A percentile compares a stretch with the other conserved stretches of the same genome.
These are phyloP conservation scores for Troilus luridus DNA, from an alignment of 2,888 invertebrate species.

Conservation along the genomic window DNA sequence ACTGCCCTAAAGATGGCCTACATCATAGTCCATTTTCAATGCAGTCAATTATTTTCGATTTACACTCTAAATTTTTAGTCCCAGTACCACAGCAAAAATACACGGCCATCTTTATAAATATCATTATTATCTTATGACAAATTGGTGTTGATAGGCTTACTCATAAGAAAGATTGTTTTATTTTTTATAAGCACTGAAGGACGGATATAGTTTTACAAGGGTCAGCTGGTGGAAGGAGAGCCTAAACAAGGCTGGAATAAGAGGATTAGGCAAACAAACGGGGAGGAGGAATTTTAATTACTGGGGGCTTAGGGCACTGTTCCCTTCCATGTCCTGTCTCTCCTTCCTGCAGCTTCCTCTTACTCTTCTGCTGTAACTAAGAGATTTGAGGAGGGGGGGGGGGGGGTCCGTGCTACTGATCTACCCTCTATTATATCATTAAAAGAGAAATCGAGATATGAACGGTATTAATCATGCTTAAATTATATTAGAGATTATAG, in stretches of 20 bases:
- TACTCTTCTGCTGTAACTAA: not conserved
- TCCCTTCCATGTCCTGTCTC: not conserved
- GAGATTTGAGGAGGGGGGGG: not conserved
- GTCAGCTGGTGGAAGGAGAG: not conserved
- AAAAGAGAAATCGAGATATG: too few relatives aligned
- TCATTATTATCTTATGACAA: not conserved
- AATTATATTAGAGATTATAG: too few relatives aligned
- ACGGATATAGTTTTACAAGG: not conserved
- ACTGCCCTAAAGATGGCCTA: too few relatives aligned
- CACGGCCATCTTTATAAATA: not conserved
- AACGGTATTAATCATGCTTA: too few relatives aligned
- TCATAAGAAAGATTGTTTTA: not conserved
- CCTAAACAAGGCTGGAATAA: constrained; percentile 1
- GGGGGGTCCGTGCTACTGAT: not conserved
- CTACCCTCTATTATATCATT: too few relatives aligned
- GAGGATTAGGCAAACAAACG: constrained; percentile 32
- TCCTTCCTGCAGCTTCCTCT: not conserved
- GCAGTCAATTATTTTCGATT: too few relatives aligned
- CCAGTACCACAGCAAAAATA: too few relatives aligned
- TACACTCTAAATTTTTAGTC: too few relatives aligned
- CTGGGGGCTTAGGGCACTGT: not conserved
- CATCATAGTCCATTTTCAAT: too few relatives aligned
- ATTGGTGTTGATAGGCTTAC: not conserved
- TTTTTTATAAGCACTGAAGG: not conserved
- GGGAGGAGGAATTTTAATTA: constrained; percentile 20